These are phyloP conservation scores for Pempheris klunzingeri DNA, from an alignment of 2,797 vertebrate genomes.

Conservation along the genomic window DNA sequence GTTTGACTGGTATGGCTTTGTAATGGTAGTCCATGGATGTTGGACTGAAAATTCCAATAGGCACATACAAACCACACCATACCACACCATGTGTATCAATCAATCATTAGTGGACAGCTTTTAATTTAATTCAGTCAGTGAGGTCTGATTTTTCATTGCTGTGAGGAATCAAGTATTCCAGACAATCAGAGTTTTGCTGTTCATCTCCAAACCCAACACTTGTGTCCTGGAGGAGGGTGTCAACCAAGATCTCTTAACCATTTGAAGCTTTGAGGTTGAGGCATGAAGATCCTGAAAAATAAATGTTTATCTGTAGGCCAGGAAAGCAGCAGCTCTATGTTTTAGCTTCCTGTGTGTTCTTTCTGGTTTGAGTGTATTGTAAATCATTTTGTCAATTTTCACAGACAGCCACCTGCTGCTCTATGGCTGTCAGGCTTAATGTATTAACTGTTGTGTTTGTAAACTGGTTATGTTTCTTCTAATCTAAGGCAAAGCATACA, in stretches of 20 bases:
- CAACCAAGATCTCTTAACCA: conserved; percentile 51
- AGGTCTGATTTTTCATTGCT: neutral
- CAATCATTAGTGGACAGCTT: neutral
- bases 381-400: conserved; percentile 54
- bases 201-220: conserved; percentile 18
- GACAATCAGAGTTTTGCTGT: conserved; percentile 14
- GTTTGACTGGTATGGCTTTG: neutral
- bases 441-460: conserved; percentile 44
- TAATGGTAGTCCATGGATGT: no score
- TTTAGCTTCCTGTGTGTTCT: conserved; percentile 29
- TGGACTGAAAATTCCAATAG: neutral
- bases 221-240: conserved; percentile 55
- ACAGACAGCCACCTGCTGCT: conserved; percentile 40
- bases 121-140: neutral
- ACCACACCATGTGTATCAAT: neutral
- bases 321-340: conserved; percentile 44
- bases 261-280: conserved; percentile 55
- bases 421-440: conserved; percentile 37
- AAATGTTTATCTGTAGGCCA: conserved; percentile 47
- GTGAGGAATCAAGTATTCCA: conserved; percentile 1
- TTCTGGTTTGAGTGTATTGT: conserved; percentile 50
- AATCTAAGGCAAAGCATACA: conserved; percentile 32
- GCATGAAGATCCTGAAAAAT: conserved; percentile 33
- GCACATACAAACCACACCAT: neutral
- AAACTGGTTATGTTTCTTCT: conserved; percentile 31